phyloP scores from a whole-genome alignment of 2,113 vertebrate genomes.

The human region GRCh38 chr3:1783501-1784000 shows the following conservation, averaged over 20 bases:
- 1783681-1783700: constrained; percentile 59
- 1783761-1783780: constrained; percentile 74
- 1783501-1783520: constrained; percentile 71
- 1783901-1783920: not conserved
- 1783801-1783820: constrained; percentile 77
- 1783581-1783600: constrained; percentile 76
- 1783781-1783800: constrained; percentile 76
- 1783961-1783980: constrained; percentile 15
- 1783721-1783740: constrained; percentile 74
- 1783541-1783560: constrained; percentile 21
- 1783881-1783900: not conserved
- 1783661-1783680: constrained; percentile 74
- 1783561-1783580: constrained; percentile 35
- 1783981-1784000: constrained; percentile 20
- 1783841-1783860: constrained; percentile 78
- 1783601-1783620: constrained; percentile 68
- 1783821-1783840: constrained; percentile 81
- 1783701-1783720: constrained; percentile 65
- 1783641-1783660: constrained; percentile 77
- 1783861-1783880: constrained; percentile 67
- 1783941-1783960: constrained; percentile 49
- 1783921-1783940: constrained; percentile 48
- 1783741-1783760: constrained; percentile 67
- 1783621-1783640: constrained; percentile 70
- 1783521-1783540: constrained; percentile 68